phyloP scores from a whole-genome alignment of 23 tunicate genomes.

The Clavelina lepadiformis region DNA sequence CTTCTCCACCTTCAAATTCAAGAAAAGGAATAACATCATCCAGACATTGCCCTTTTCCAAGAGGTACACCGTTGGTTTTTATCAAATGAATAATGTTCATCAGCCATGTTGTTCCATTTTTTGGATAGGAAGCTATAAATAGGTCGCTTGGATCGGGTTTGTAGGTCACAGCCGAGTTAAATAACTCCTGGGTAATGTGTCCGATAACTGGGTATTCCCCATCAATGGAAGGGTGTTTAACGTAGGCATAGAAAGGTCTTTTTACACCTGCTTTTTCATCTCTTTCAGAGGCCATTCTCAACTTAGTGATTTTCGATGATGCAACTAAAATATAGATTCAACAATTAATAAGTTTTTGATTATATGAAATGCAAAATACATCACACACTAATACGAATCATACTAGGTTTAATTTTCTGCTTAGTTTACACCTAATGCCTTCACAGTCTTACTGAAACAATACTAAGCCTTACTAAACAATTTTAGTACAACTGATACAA shows the following conservation, averaged over 20 bases:
- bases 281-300: no score
- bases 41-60: constrained; percentile 5
- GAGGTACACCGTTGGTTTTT: constrained; percentile 15
- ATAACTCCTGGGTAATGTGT: constrained; percentile 3
- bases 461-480: no score
- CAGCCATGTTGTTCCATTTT: constrained; percentile 56
- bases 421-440: no score
- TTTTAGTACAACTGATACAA: no score
- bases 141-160: constrained; percentile 22
- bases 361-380: no score
- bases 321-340: no score
- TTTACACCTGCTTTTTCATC: neutral
- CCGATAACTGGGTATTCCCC: constrained; percentile 1
- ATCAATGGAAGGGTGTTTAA: constrained; percentile 20
- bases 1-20: constrained; percentile 24
- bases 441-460: no score
- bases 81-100: constrained; percentile 29
- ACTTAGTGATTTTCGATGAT: no score
- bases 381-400: no score
- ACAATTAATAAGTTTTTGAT: no score
- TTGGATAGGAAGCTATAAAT: constrained; percentile 37
- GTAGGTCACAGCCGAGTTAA: constrained; percentile 21
- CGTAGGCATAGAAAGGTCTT: constrained; percentile 8
- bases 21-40: constrained; percentile 23
- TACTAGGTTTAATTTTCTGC: no score